Percentiles rank a stretch among this genome's conserved stretches.
Evolutionary conservation across 2,888 invertebrate genomes (phyloP).

Genomic region (Iselma pallidipennis): DNA sequence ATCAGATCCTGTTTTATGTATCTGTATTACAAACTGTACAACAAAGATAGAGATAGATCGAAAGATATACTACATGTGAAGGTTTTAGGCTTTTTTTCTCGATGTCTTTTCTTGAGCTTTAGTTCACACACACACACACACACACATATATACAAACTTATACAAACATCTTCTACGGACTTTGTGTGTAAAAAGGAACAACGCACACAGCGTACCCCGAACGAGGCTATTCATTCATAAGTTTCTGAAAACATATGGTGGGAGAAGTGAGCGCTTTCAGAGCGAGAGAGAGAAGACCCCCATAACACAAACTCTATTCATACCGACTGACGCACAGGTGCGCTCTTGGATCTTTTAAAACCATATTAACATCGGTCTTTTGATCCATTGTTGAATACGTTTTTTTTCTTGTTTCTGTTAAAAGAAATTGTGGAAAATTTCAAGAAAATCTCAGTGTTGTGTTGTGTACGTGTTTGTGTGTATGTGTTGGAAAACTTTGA

Average conservation of each 20-base stretch:
- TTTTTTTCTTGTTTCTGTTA: not conserved
- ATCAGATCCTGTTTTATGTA: not conserved
- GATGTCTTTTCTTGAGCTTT: not conserved
- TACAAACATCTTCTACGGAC: not conserved
- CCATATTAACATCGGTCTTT: not conserved
- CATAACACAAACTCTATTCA: constrained; percentile 32
- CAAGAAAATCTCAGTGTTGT: no score
- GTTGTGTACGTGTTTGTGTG: no score
- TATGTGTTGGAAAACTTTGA: no score
- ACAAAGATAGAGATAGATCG: not conserved
- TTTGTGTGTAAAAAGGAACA: not conserved
- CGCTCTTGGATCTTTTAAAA: constrained; percentile 19
- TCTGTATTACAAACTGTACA: not conserved
- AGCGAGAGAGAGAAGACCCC: constrained; percentile 16
- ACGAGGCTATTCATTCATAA: constrained; percentile 62
- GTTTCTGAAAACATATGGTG: constrained; percentile 41
- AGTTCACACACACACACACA: not conserved
- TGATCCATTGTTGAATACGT: not conserved
- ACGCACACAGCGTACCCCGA: constrained; percentile 32
- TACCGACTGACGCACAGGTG: constrained; percentile 31
- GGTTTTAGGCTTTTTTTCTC: not conserved
- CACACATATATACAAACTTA: not conserved
- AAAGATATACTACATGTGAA: not conserved
- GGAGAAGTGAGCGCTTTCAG: constrained; percentile 44
- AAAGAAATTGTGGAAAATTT: constrained; percentile 8